These are phyloP conservation scores for Drosophila algonquin DNA, from an alignment of 2,888 invertebrate genomes.

Conservation along the genomic window DNA sequence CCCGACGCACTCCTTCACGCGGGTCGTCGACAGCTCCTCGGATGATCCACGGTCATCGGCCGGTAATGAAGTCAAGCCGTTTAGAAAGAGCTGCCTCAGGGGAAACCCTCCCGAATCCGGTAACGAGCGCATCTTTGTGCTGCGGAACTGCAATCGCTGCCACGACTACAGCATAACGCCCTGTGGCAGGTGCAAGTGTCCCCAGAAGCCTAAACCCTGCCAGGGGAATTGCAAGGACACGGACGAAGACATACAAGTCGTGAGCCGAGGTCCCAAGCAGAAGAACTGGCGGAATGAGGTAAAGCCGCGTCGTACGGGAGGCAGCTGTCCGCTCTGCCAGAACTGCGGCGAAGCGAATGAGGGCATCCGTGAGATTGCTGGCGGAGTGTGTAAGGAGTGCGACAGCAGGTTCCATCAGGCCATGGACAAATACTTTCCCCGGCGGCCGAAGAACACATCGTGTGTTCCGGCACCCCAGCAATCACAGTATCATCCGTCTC, in stretches of 20 bases:
- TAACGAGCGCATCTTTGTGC: constrained; percentile 27
- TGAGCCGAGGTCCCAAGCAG: not conserved
- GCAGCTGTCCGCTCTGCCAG: constrained; percentile 28
- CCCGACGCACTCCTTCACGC: not conserved
- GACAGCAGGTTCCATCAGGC: constrained; percentile 22
- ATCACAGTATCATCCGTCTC: not conserved
- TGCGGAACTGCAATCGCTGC: constrained; percentile 33
- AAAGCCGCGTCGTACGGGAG: constrained; percentile 15
- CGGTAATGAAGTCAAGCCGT: not conserved
- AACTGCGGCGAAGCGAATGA: constrained; percentile 33
- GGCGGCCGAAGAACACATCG: not conserved
- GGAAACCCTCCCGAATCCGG: not conserved
- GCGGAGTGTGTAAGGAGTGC: constrained; percentile 46
- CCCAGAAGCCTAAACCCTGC: not conserved
- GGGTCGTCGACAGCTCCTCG: not conserved
- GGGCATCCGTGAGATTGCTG: not conserved
- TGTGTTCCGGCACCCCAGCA: not conserved
- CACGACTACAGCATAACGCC: constrained; percentile 24
- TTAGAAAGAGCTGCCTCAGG: not conserved
- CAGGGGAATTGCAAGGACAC: not conserved
- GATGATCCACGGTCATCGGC: not conserved
- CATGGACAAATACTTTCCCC: constrained; percentile 25
- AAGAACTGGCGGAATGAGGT: not conserved
- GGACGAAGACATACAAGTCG: not conserved
- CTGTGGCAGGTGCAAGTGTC: constrained; percentile 13